Percentiles rank a stretch among this genome's conserved stretches.
These are phyloP conservation scores for Porites cylindrica DNA, from an alignment of 92 coral and sea anemone species.

Conservation along the genomic window DNA sequence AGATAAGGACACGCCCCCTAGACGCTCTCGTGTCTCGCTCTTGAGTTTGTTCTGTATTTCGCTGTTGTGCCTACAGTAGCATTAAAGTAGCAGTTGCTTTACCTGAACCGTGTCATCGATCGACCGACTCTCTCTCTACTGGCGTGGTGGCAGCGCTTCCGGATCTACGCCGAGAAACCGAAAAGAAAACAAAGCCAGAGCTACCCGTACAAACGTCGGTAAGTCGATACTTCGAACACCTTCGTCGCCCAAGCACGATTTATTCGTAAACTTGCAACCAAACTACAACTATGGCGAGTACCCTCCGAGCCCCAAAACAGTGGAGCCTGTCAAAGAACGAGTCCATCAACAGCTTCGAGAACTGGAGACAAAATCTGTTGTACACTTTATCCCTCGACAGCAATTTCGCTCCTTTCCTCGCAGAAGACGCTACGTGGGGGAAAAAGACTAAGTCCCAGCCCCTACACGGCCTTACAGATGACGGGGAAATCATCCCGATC, in stretches of 20 bases:
- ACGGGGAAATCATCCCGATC: slow-evolving; percentile 31
- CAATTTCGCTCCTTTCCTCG: no score
- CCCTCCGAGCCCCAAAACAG: slow-evolving; percentile 25
- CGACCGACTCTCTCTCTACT: no score
- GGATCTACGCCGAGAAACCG: no score
- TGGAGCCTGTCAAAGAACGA: slow-evolving; percentile 33
- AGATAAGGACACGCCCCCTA: no score
- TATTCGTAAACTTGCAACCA: slow-evolving; percentile 7
- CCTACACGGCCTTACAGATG: slow-evolving; percentile 24
- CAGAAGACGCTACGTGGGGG: not conserved
- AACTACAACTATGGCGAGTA: slow-evolving; percentile 7
- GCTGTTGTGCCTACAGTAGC: not conserved
- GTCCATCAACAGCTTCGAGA: slow-evolving; percentile 20
- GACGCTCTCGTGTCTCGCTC: no score
- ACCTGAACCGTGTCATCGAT: not conserved
- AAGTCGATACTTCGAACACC: slow-evolving; percentile 29
- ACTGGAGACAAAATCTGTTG: no score
- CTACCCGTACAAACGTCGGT: not conserved
- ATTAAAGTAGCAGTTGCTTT: not conserved
- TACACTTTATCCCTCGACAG: no score
- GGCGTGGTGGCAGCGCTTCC: no score
- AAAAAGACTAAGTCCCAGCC: slow-evolving; percentile 38
- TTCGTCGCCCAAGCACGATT: slow-evolving; percentile 41
- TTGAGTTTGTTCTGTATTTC: not conserved
- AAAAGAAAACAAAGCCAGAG: no score